phyloP scores from a whole-genome alignment of 2,113 vertebrate genomes.

The Cheirogaleus medius region DNA sequence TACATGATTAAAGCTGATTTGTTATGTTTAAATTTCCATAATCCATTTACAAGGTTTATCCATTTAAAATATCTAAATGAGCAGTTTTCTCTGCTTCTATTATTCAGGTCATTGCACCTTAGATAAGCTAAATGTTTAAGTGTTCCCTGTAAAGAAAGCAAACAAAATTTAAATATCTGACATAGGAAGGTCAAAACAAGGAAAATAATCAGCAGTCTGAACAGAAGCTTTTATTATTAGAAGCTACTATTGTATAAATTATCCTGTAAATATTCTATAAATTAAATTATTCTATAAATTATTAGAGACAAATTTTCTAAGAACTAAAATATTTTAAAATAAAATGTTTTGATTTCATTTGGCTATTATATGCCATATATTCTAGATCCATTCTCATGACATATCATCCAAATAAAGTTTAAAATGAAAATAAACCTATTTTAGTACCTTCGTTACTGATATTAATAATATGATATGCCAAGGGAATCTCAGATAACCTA shows the following conservation, averaged over 20 bases:
- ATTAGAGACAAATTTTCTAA: background rate
- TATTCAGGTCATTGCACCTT: conserved; percentile 81
- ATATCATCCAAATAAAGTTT: background rate
- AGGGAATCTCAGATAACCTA: background rate
- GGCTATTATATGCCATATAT: background rate
- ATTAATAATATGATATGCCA: background rate
- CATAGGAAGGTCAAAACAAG: conserved; percentile 82
- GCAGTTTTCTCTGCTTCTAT: conserved; percentile 83
- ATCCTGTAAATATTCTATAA: background rate
- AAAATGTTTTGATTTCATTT: background rate
- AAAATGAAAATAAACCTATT: conserved; percentile 1
- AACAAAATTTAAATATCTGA: conserved; percentile 85
- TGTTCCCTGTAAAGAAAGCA: conserved; percentile 81
- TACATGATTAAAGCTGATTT: conserved; percentile 85
- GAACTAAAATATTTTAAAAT: background rate
- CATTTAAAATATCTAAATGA: conserved; percentile 86
- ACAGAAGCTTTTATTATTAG: background rate
- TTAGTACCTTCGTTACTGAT: conserved; percentile 5
- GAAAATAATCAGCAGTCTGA: conserved; percentile 78
- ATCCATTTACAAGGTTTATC: conserved; percentile 82
- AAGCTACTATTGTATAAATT: background rate
- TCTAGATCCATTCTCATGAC: background rate
- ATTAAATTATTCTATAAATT: background rate
- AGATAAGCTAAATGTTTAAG: conserved; percentile 86
- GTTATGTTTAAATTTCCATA: conserved; percentile 88